Base-by-base conservation (phyloP, 2,888 invertebrate genomes). In the Myopa tessellatipennis region DNA sequence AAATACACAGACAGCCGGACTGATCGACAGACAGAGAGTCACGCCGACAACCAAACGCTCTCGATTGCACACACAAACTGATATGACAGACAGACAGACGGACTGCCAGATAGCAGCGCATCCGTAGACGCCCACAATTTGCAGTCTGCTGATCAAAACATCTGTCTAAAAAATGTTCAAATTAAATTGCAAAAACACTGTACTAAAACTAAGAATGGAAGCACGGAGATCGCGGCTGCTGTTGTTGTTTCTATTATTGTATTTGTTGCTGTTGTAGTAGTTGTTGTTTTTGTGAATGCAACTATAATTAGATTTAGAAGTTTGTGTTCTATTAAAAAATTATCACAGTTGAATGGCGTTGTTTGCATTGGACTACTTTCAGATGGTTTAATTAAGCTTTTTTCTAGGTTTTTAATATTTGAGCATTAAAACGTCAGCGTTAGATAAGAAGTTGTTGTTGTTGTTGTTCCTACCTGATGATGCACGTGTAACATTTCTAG, bases 111-210 rank as follows among this genome's bases (percentile, higher is more conserved):
- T 40, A 73, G 60, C n/a, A 52, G 18, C 38, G 40, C 34, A 60
- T 70, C 36, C 26, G 58, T 36, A 55, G 34, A 72, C 72, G 72
- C 72, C 72, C 72, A 58, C 72, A 60, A 72, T 60, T 40, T 38
- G 5, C 63, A 45, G 65, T 74, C 52, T 63, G 55, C 65, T 74
- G 74, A 74, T 74, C 65, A 26, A 26, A 55, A 52, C 74, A 74
- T 52, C 65, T 55, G 67, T 73, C 55, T n/a, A 55, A 55, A 55
- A 55, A 55, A 55, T n/a, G 5, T 6, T 6, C 14, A n/a, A 55
- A 55, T n/a, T 55, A n/a, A 55, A 55, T 55, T 55, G 10, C 4
- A 10, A 55, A 55, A 55, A n/a, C 55, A 16, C 55, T n/a, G 55
- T 55, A 55, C 55, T 55, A 55, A 55, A 55, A 55, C 14, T 55